Base-by-base conservation (phyloP, 2,888 invertebrate genomes). In the Kuschelorhynchus macadamiae region DNA sequence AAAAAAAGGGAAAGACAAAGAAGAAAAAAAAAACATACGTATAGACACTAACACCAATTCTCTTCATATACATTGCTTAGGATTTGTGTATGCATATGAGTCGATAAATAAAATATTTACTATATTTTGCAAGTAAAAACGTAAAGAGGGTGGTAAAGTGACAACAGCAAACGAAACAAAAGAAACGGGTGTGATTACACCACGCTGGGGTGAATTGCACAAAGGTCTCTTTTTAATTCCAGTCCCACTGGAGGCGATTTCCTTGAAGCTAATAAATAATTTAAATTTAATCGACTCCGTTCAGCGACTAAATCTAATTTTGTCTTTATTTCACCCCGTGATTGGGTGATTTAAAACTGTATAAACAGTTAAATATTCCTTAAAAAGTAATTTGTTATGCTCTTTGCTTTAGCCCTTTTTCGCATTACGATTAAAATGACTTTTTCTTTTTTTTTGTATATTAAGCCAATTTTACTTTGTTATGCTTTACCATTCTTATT, bases 201-300 rank as follows among this genome's bases (percentile, higher is more conserved):
- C 56, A 56, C 33, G 32, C 20, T 20, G 59, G 68, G 53, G 55
- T 66, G 63, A 68, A 61, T 65, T 60, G 44, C 47, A 42, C 46
- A n/a, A 33, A 56, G 42, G 64, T 55, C 69, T 71, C 67, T 74
- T 74, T 74, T 70, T 73, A 73, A 74, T 74, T 72, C 64, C 52
- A 47, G 72, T 71, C 72, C 66, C 72, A 69, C 68, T 72, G 71
- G 73, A 75, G 67, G 62, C 71, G 72, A 70, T 69, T n/a, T 76
- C 76, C 74, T 74, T 76, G 73, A 72, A 70, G 72, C 74, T 76
- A 71, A 80, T 82, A 80, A 81, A 83, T 81, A 79, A 83, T 83
- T 82, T 81, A 83, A 82, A 83, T 83, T 82, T 82, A 83, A 82
- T 83, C 82, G 66, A 70, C 66, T 70, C 46, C 44, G 70, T 60